These are phyloP conservation scores for Chelonia mydas DNA, from an alignment of 2,797 vertebrate species.

Conservation along the genomic window DNA sequence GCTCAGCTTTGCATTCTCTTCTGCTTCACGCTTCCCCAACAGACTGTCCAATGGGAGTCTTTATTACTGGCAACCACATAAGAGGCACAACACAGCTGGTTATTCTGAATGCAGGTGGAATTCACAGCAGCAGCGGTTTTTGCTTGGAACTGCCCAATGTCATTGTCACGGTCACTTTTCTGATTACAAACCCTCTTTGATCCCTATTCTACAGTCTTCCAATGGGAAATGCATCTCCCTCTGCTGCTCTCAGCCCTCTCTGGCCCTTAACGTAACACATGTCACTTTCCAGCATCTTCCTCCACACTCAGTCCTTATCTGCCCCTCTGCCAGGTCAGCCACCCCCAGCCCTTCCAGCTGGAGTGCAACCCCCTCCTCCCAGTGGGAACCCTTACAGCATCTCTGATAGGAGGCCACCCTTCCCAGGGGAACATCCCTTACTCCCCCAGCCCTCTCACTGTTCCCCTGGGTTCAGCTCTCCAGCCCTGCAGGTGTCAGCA, in stretches of 20 bases:
- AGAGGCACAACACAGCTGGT: neutral
- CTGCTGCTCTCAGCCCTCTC: neutral
- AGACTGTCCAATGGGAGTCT: neutral
- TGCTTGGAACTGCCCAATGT: neutral
- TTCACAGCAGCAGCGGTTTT: neutral
- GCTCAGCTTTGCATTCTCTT: neutral
- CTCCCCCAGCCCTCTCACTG: too few species aligned
- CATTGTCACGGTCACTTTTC: neutral
- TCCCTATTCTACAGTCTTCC: neutral
- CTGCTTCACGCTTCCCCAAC: neutral
- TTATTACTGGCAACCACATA: neutral
- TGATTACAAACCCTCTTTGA: neutral
- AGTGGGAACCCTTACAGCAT: neutral
- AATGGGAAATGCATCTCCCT: neutral
- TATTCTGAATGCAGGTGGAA: neutral
- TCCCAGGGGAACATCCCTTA: neutral
- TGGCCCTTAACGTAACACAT: neutral
- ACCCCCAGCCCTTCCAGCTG: neutral
- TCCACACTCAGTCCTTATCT: neutral
- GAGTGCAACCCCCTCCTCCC: neutral
- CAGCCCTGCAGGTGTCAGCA: neutral
- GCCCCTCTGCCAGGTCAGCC: neutral
- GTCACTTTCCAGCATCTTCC: neutral
- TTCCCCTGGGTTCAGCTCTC: neutral
- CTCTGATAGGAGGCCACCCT: neutral